These are phyloP conservation scores for Mystacides longicornis DNA, from an alignment of 2,888 invertebrate genomes.

Conservation along the genomic window DNA sequence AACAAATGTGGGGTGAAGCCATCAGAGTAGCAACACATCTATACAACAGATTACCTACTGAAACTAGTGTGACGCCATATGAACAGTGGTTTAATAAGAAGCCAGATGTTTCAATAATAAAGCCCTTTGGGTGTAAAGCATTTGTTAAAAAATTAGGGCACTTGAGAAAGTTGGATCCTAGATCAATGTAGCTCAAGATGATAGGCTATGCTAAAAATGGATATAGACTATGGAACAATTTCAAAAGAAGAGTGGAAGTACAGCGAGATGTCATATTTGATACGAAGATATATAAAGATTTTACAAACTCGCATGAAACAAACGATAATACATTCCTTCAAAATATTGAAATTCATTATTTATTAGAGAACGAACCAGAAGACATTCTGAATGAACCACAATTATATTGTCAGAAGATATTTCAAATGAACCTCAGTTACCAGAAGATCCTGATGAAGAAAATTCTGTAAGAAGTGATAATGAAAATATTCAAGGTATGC, in stretches of 20 bases:
- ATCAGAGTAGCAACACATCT: neutral
- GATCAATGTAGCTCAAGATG: neutral
- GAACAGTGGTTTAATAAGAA: neutral
- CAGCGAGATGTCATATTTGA: neutral
- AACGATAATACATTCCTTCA: neutral
- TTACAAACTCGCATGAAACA: neutral
- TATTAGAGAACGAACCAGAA: neutral
- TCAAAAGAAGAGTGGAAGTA: neutral
- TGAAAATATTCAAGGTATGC: neutral
- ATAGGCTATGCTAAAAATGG: constrained; percentile 3
- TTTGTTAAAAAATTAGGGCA: neutral
- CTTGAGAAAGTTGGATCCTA: neutral
- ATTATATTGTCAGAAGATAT: too few species aligned
- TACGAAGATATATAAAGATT: neutral
- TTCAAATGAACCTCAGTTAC: too few species aligned
- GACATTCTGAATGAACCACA: neutral
- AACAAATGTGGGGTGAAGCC: constrained; percentile 1
- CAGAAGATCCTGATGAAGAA: neutral
- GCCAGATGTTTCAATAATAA: neutral
- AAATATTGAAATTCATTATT: neutral
- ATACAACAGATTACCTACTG: neutral
- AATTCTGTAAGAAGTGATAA: neutral
- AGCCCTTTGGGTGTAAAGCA: neutral
- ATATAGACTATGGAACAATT: neutral
- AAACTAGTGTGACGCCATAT: neutral